Percentiles rank a stretch among this genome's conserved stretches.
phyloP scores from a whole-genome alignment of 2,888 invertebrate genomes.

The Hypercompe scribonia region DNA sequence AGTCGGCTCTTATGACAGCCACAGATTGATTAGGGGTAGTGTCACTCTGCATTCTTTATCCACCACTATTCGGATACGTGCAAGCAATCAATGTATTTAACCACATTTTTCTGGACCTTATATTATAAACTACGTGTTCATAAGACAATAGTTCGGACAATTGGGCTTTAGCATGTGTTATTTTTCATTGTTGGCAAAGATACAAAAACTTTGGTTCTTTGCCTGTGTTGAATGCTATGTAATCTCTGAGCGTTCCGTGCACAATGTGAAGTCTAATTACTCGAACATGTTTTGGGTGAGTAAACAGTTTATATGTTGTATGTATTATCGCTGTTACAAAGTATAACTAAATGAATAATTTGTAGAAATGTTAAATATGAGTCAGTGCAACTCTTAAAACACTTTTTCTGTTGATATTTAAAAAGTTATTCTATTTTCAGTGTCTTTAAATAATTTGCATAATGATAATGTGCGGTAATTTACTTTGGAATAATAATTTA shows the following conservation, averaged over 20 bases:
- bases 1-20: too few relatives aligned
- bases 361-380: not conserved
- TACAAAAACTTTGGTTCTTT: not conserved
- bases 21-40: too few relatives aligned
- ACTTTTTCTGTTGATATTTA: not conserved
- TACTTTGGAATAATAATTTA: too few relatives aligned
- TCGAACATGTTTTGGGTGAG: not conserved
- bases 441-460: not conserved
- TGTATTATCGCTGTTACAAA: not conserved
- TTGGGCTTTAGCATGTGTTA: not conserved
- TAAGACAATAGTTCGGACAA: not conserved
- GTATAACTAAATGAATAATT: not conserved
- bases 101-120: not conserved
- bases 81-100: not conserved
- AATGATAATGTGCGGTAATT: too few relatives aligned
- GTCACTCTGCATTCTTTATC: too few relatives aligned
- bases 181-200: not conserved
- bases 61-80: too few relatives aligned
- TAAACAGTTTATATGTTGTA: not conserved
- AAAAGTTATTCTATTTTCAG: not conserved
- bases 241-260: not conserved
- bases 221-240: not conserved
- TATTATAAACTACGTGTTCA: not conserved
- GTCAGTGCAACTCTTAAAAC: not conserved
- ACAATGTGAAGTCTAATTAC: conserved; percentile 4